phyloP scores from a whole-genome alignment of 1,140 invertebrate species.

The Magallana gigas region DNA sequence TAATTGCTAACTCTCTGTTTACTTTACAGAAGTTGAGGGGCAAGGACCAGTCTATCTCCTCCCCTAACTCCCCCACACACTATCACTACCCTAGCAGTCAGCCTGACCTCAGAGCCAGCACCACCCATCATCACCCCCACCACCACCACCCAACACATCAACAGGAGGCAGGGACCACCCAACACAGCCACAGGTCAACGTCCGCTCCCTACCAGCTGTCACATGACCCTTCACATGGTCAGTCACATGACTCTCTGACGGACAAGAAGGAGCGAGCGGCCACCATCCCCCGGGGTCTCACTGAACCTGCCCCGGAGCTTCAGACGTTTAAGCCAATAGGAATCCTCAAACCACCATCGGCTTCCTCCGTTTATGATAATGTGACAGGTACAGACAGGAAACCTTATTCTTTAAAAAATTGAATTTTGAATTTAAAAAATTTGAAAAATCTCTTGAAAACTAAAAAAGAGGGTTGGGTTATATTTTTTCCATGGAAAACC shows the following conservation, averaged over 20 bases:
- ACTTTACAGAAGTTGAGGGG: conserved; percentile 67
- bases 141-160: conserved; percentile 27
- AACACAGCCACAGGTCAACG: conserved; percentile 67
- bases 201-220: conserved; percentile 42
- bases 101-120: conserved; percentile 15
- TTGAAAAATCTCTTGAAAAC: too few relatives aligned
- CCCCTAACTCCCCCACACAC: conserved; percentile 91
- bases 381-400: conserved; percentile 77
- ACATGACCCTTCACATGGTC: background rate
- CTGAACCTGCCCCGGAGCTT: conserved; percentile 55
- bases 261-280: conserved; percentile 68
- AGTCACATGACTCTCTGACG: conserved; percentile 25
- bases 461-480: too few relatives aligned
- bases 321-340: conserved; percentile 62
- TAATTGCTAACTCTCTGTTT: too few relatives aligned
- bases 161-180: background rate
- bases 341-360: conserved; percentile 84
- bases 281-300: conserved; percentile 72
- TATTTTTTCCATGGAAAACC: too few relatives aligned
- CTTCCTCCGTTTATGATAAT: conserved; percentile 93
- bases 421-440: too few relatives aligned
- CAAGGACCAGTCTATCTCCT: conserved; percentile 84
- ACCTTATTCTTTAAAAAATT: too few relatives aligned
- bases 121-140: background rate
- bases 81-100: conserved; percentile 27